These are phyloP conservation scores for Trematocara macrostoma DNA, from an alignment of 2,113 vertebrate genomes.

Conservation along the genomic window DNA sequence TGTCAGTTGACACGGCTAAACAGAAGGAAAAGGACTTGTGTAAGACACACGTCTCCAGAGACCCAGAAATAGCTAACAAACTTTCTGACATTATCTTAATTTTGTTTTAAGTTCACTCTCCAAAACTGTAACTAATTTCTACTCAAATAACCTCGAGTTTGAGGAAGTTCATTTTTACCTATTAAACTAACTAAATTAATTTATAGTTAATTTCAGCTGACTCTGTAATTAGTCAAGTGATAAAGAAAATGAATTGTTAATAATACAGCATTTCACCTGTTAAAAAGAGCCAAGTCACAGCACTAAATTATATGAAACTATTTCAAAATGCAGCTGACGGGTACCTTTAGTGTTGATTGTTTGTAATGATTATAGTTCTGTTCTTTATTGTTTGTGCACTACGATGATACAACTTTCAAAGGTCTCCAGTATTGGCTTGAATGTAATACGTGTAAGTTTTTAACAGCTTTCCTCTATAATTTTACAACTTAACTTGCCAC, in stretches of 20 bases:
- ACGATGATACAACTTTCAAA: background rate
- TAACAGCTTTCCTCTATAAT: background rate
- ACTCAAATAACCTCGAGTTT: background rate
- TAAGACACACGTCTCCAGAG: background rate
- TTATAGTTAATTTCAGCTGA: background rate
- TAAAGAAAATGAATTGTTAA: background rate
- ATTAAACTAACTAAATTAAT: background rate
- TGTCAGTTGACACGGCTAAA: background rate
- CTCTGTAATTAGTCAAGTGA: background rate
- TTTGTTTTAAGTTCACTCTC: background rate
- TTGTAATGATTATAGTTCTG: background rate
- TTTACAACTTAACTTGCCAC: background rate
- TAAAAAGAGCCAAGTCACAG: background rate
- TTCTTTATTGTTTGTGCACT: background rate
- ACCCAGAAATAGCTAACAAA: background rate
- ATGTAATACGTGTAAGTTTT: background rate
- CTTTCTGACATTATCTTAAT: background rate
- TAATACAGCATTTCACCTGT: background rate
- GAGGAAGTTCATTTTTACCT: background rate
- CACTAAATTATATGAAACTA: background rate
- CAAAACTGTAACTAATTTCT: constrained; percentile 5
- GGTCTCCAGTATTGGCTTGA: background rate
- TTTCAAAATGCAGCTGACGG: background rate
- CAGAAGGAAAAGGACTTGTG: background rate
- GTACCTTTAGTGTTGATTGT: background rate